Percentiles rank a stretch among this genome's conserved stretches.
phyloP scores from a whole-genome alignment of 2,113 vertebrate species.

The Oreochromis niloticus region DNA sequence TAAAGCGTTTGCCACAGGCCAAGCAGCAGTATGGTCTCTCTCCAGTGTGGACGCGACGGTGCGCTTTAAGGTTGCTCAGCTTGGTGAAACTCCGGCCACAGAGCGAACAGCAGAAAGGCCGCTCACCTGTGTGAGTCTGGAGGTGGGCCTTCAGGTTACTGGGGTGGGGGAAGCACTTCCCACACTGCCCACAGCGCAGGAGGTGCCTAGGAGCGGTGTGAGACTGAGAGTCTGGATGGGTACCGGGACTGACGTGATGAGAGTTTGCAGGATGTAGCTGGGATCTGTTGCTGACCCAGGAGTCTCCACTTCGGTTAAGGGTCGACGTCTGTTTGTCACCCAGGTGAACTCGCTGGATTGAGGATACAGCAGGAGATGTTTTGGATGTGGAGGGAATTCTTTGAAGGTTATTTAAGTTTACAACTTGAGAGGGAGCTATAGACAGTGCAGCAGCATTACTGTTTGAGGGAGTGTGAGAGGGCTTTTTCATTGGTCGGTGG shows the following conservation, averaged over 20 bases:
- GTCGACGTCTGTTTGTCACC: constrained; percentile 21
- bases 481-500: constrained; percentile 40
- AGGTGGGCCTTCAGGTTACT: constrained; percentile 73
- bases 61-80: constrained; percentile 75
- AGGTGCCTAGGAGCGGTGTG: constrained; percentile 14
- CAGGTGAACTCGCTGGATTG: constrained; percentile 32
- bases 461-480: neutral
- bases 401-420: constrained; percentile 12
- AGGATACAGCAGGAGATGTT: neutral
- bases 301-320: constrained; percentile 25
- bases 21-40: constrained; percentile 75
- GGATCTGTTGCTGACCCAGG: constrained; percentile 34
- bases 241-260: neutral
- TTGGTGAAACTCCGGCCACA: constrained; percentile 77
- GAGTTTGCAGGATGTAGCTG: constrained; percentile 36
- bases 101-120: constrained; percentile 72
- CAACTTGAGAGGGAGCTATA: constrained; percentile 2
- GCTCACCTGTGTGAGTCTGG: constrained; percentile 71
- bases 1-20: constrained; percentile 77
- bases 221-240: constrained; percentile 19
- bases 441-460: neutral
- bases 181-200: constrained; percentile 69
- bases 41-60: constrained; percentile 72
- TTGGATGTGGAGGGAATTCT: constrained; percentile 58
- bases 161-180: constrained; percentile 71